Percentiles rank a stretch among this genome's conserved stretches.
phyloP scores from a whole-genome alignment of 2,888 invertebrate species.

The Drosophila tanythrix region DNA sequence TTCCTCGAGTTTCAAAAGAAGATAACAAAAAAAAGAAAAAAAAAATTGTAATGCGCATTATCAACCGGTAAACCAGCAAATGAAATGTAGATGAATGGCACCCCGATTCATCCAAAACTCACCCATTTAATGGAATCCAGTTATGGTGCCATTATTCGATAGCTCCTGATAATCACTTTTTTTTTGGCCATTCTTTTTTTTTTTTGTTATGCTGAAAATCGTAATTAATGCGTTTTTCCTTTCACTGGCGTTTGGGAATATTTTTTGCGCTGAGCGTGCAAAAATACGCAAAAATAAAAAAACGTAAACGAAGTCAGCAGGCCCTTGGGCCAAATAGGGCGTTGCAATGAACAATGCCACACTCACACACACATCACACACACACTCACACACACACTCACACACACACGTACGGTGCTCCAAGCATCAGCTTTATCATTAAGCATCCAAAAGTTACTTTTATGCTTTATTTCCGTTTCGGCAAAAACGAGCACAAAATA shows the following conservation, averaged over 20 bases:
- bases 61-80: constrained; percentile 64
- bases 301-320: constrained; percentile 17
- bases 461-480: constrained; percentile 76
- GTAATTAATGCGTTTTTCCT: constrained; percentile 77
- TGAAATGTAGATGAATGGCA: constrained; percentile 26
- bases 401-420: constrained; percentile 16
- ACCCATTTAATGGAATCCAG: constrained; percentile 49
- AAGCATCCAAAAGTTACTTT: constrained; percentile 77
- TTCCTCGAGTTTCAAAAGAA: neutral
- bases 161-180: constrained; percentile 29
- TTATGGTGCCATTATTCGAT: constrained; percentile 49
- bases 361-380: constrained; percentile 6
- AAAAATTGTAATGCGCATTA: constrained; percentile 37
- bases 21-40: neutral
- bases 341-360: constrained; percentile 56
- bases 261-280: constrained; percentile 70
- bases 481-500: constrained; percentile 20
- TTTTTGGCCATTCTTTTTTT: constrained; percentile 23
- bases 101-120: constrained; percentile 30
- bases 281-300: constrained; percentile 46
- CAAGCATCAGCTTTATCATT: constrained; percentile 70
- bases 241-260: constrained; percentile 49
- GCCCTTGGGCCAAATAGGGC: constrained; percentile 42
- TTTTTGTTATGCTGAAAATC: constrained; percentile 69
- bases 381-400: constrained; percentile 16